Evolutionary conservation across 2,113 vertebrate genomes (phyloP).

Genomic region (Oreochromis tanganicae): DNA sequence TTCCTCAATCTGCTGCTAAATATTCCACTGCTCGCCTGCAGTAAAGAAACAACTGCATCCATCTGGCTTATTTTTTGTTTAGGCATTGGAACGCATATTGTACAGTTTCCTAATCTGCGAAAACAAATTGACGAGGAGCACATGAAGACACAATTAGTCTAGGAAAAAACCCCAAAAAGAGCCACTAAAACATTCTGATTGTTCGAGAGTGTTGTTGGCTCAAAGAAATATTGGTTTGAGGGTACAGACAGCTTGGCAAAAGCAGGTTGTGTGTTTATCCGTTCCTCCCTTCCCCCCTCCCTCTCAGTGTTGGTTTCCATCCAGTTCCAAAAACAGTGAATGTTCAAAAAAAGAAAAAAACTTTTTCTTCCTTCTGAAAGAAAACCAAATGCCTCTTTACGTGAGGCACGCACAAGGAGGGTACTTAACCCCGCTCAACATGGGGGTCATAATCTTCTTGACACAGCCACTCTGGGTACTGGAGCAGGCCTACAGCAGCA

Average conservation of each 20-base stretch:
- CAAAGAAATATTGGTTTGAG: conserved; percentile 22
- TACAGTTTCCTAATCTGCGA: neutral
- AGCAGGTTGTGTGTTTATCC: conserved; percentile 12
- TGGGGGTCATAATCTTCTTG: neutral
- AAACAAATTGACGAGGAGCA: neutral
- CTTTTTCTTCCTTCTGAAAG: neutral
- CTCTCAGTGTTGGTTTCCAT: neutral
- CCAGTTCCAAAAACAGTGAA: conserved; percentile 12
- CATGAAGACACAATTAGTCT: neutral
- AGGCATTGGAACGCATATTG: neutral
- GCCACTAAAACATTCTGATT: conserved; percentile 6
- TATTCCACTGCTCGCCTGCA: neutral
- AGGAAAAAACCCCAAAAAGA: neutral
- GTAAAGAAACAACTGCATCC: neutral
- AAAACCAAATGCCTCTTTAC: neutral
- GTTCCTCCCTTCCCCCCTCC: neutral
- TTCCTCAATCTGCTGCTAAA: neutral
- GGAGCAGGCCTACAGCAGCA: neutral
- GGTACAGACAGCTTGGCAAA: conserved; percentile 40
- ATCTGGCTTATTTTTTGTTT: neutral
- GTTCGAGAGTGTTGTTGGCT: conserved; percentile 22
- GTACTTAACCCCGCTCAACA: neutral
- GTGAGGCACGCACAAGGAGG: neutral
- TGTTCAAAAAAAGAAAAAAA: neutral
- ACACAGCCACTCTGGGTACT: neutral